A percentile compares a stretch with the other conserved stretches of the same genome.
phyloP scores from a whole-genome alignment of 2,797 vertebrate species.

The Mastacembelus armatus region DNA sequence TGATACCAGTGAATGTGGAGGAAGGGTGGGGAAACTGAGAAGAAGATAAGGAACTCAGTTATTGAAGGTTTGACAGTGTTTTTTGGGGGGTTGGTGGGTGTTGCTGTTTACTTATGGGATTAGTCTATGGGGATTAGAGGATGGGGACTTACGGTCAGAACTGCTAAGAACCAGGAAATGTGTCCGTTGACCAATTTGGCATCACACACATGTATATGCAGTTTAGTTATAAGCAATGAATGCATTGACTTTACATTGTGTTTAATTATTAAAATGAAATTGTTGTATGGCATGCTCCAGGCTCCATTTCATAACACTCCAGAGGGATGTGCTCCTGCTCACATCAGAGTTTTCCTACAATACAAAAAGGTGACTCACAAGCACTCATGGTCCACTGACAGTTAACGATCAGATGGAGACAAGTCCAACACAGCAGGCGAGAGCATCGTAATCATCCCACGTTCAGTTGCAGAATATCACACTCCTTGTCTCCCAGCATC shows the following conservation, averaged over 20 bases:
- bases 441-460: constrained; percentile 40
- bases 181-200: constrained; percentile 28
- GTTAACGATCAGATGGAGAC: constrained; percentile 42
- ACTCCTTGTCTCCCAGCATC: neutral
- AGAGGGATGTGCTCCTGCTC: neutral
- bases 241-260: neutral
- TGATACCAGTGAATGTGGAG: constrained; percentile 58
- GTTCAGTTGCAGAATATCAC: constrained; percentile 21
- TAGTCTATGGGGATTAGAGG: constrained; percentile 48
- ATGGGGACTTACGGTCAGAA: constrained; percentile 47
- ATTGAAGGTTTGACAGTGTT: constrained; percentile 28
- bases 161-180: constrained; percentile 49
- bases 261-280: neutral
- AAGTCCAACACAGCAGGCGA: constrained; percentile 8
- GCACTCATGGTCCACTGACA: constrained; percentile 14
- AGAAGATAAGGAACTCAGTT: constrained; percentile 59
- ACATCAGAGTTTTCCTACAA: neutral
- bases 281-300: too few species aligned
- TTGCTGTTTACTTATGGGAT: constrained; percentile 68
- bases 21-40: constrained; percentile 56
- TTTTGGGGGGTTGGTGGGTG: neutral
- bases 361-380: neutral
- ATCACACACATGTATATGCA: neutral
- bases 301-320: neutral
- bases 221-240: neutral